phyloP scores from a whole-genome alignment of 2,113 vertebrate species.

The Petroica traversi region DNA sequence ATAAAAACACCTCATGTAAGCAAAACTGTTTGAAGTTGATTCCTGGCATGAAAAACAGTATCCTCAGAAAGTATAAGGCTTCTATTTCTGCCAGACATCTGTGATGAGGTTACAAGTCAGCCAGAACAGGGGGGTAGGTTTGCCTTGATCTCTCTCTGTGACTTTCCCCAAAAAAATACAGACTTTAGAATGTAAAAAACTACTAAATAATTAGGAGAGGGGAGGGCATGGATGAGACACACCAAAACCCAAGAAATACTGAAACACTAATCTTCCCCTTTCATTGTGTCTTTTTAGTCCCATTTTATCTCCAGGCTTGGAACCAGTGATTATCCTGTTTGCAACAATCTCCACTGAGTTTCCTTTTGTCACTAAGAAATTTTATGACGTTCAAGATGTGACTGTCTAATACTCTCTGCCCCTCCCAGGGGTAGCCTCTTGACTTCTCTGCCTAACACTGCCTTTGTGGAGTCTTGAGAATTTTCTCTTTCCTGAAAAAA shows the following conservation, averaged over 20 bases:
- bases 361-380: background rate
- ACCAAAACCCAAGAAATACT: background rate
- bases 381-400: background rate
- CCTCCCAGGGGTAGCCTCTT: background rate
- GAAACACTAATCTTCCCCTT: background rate
- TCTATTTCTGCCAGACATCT: background rate
- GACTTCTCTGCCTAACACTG: background rate
- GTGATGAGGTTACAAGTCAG: background rate
- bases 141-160: background rate
- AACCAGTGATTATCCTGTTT: background rate
- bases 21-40: background rate
- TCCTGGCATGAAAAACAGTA: background rate
- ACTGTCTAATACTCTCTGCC: background rate
- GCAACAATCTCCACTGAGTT: background rate
- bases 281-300: background rate
- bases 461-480: background rate
- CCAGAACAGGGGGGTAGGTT: background rate
- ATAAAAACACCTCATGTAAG: background rate
- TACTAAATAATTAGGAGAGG: background rate
- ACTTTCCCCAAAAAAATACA: background rate
- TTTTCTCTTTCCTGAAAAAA: background rate
- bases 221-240: background rate
- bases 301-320: background rate
- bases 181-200: background rate
- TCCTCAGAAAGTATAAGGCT: background rate